Percentiles rank a stretch among this genome's conserved stretches.
Evolutionary conservation across 2,888 invertebrate species (phyloP).

Genomic region (Cosmorhoe ocellata): DNA sequence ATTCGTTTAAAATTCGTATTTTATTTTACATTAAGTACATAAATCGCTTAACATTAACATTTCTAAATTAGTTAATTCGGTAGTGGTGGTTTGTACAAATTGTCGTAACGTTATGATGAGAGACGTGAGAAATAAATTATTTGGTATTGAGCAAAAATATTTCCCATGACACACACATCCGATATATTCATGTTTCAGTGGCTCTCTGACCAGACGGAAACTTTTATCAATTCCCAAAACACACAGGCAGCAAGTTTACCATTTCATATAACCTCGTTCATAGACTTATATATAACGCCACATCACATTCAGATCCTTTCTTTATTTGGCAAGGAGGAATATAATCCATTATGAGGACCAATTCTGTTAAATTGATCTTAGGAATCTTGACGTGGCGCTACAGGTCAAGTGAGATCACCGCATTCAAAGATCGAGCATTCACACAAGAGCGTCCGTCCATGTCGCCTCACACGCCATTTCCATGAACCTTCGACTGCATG

Average conservation of each 20-base stretch:
- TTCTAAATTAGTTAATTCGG: constrained; percentile 70
- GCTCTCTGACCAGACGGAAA: constrained; percentile 1
- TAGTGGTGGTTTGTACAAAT: constrained; percentile 61
- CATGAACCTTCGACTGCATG: constrained; percentile 3
- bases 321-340: not conserved
- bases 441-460: constrained; percentile 7
- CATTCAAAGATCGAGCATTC: constrained; percentile 10
- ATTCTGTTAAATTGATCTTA: too few relatives aligned
- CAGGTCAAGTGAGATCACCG: constrained; percentile 1
- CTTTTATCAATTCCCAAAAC: constrained; percentile 21
- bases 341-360: too few relatives aligned
- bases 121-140: constrained; percentile 17
- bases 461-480: constrained; percentile 1
- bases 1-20: constrained; percentile 81
- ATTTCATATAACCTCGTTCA: not conserved
- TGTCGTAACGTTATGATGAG: constrained; percentile 51
- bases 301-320: not conserved
- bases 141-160: constrained; percentile 25
- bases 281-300: constrained; percentile 2
- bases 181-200: constrained; percentile 3
- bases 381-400: not conserved
- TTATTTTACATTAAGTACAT: constrained; percentile 68
- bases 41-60: constrained; percentile 77
- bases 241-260: constrained; percentile 8
- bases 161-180: constrained; percentile 9